Conservation (phyloP, 2,797 vertebrate genomes). For the Choloepus didactylus region DNA sequence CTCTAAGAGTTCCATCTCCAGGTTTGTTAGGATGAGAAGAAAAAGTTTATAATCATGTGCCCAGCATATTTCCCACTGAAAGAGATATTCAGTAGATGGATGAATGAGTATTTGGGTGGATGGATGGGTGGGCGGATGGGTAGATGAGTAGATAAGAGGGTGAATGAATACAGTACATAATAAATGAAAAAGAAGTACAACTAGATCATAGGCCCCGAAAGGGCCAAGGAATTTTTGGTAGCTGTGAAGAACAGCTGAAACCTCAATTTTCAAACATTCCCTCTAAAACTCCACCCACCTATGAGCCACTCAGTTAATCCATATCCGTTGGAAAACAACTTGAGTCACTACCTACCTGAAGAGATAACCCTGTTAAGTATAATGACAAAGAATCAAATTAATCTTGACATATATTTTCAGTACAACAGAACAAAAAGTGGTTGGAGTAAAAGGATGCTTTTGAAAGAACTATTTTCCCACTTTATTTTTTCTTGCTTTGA, state of each 20-base stretch:
- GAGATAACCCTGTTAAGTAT: not conserved
- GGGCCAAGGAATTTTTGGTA: not conserved
- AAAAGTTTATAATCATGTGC: not conserved
- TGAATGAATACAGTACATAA: not conserved
- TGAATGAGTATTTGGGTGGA: not conserved
- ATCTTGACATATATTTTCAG: not conserved
- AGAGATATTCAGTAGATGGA: not conserved
- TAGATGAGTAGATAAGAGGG: no score
- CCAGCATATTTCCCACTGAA: not conserved
- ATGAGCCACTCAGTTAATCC: not conserved
- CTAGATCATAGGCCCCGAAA: not conserved
- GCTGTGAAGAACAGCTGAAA: not conserved
- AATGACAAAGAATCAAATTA: not conserved
- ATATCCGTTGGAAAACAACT: not conserved
- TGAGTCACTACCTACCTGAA: not conserved
- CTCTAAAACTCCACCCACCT: not conserved
- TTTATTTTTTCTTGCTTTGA: conserved; percentile 7
- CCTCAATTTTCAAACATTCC: not conserved
- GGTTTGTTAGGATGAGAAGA: not conserved
- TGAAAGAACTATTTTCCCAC: not conserved
- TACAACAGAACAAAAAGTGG: not conserved
- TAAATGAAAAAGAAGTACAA: not conserved
- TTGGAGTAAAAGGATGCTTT: not conserved
- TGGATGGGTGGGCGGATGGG: no score
- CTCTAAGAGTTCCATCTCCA: not conserved